Evolutionary conservation across 2,113 vertebrate species (phyloP), one percentile per base, ranked within the genome.

Genomic region (Pontoporia blainvillei): DNA sequence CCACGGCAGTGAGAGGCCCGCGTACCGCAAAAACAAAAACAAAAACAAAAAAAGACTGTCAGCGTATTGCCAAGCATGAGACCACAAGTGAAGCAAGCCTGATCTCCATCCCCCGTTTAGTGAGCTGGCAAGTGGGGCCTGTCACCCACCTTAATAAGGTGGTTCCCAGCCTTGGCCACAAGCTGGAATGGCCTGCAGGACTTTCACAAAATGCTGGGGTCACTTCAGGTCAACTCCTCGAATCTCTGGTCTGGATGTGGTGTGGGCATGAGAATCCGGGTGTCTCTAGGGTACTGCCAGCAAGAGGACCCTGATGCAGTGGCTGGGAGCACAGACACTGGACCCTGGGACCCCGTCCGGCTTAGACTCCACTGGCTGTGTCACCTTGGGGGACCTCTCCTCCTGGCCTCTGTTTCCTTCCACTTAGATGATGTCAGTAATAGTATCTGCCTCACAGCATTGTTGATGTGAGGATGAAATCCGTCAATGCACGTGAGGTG

Each of bases 401-500:
- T 39, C 57, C 66, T 39, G 29, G 5, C 41, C 17, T 0, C 41
- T 23, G 0, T 14, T 1, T 5, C 31, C 62, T 34, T 8, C 52
- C 11, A 0, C 27, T 15, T 11, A 31, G 54, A 5, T 7, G 25
- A 6, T 0, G 18, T 17, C 13, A 2, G 8, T 3, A 12, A 5
- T 0, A 27, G 83, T 6, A 0, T 29, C 61, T 9, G 2, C 21
- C 9, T 10, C 2, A 6, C 3, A 0, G 2, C 1, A 1, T 0
- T 4, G 3, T 3, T 15, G 25, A 11, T 1, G 31, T 8, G 25
- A 34, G 29, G 8, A 12, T 18, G 2, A 5, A 1, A 2, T 25
- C 20, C 1, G 1, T 13, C 41, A 2, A 1, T 2, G 14, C 3
- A 0, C 0, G 52, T 29, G 4, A 31, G 0, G 10, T 5, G 66